Percentiles rank a stretch among this genome's conserved stretches.
These are phyloP conservation scores for Apotomis capreana DNA, from an alignment of 2,888 invertebrate species.

Conservation along the genomic window DNA sequence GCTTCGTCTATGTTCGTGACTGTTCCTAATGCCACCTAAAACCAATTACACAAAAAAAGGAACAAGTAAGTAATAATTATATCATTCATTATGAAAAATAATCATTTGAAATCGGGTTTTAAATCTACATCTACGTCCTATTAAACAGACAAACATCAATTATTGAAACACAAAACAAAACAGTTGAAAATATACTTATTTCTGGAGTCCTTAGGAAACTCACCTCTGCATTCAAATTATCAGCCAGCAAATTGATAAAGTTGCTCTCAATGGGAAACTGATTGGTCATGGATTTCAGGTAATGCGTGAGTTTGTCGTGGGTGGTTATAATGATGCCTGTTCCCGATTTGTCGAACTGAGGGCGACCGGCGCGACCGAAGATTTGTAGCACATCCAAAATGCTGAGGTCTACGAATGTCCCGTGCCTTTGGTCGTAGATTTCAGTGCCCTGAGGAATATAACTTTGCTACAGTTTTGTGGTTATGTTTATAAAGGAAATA, in stretches of 20 bases:
- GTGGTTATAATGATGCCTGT: conserved; percentile 97
- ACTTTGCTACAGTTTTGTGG: background rate
- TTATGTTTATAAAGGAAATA: background rate
- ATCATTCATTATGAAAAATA: no score
- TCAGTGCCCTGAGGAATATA: conserved; percentile 91
- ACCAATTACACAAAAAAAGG: conserved; percentile 48
- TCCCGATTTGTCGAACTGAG: conserved; percentile 97
- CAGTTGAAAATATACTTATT: background rate
- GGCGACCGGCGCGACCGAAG: conserved; percentile 98
- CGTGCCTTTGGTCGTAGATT: conserved; percentile 97
- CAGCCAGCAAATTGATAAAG: conserved; percentile 94
- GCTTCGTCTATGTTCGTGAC: conserved; percentile 98
- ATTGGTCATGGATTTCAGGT: conserved; percentile 95
- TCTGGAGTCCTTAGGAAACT: conserved; percentile 29
- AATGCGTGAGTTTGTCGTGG: conserved; percentile 95
- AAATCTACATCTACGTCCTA: no score
- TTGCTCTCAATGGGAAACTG: conserved; percentile 99
- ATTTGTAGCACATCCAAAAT: conserved; percentile 99
- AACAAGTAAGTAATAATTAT: no score
- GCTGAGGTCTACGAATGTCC: conserved; percentile 96
- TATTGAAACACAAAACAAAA: no score
- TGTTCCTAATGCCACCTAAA: conserved; percentile 94
- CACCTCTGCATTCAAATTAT: conserved; percentile 99
- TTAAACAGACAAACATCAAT: no score
- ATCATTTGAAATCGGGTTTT: no score